A percentile compares a stretch with the other conserved stretches of the same genome.
phyloP scores from a whole-genome alignment of 2,797 vertebrate species.

The Crocodylus rhombifer region DNA sequence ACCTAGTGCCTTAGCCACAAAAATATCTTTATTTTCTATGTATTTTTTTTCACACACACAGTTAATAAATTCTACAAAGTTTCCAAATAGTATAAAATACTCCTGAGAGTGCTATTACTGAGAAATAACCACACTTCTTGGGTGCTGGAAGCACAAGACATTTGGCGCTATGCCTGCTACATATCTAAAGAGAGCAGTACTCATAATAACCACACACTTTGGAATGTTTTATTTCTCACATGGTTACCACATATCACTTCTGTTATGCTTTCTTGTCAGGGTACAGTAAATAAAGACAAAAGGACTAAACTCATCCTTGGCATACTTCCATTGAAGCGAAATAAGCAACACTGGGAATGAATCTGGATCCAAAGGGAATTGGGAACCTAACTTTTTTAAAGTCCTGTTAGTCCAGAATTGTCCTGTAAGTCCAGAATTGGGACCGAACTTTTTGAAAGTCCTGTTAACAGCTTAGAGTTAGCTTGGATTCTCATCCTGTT shows the following conservation, averaged over 20 bases:
- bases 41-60: accelerated
- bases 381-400: no score
- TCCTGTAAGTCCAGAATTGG: no score
- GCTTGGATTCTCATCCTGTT: not conserved
- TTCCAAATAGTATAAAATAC: not conserved
- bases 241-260: accelerated
- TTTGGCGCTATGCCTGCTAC: accelerated
- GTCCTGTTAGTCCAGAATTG: no score
- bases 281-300: not conserved
- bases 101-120: accelerated
- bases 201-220: accelerated
- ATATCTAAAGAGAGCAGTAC: not conserved
- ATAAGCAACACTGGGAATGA: not conserved
- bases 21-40: not conserved
- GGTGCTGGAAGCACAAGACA: accelerated
- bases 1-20: not conserved
- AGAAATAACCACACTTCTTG: accelerated
- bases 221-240: not conserved
- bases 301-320: not conserved
- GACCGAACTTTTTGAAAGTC: no score
- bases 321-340: not conserved
- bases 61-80: accelerated
- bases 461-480: not conserved
- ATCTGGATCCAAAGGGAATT: no score
- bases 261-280: not conserved